Evolutionary conservation across 2,113 vertebrate species (phyloP).

Genomic region (Ailuropoda melanoleuca): DNA sequence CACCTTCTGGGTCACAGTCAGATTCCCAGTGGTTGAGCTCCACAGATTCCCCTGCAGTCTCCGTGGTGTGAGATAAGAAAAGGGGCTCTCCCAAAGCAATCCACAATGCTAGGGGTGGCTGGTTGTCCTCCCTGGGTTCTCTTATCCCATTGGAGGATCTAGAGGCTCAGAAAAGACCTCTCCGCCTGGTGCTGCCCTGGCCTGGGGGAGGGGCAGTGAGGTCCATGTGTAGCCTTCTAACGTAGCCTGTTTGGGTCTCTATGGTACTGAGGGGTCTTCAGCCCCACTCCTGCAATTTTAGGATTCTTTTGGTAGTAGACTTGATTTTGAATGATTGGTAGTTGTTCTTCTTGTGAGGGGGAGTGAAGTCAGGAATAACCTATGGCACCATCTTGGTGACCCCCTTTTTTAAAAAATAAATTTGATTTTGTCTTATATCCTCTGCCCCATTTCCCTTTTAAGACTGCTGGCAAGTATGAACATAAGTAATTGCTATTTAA

Average conservation of each 20-base stretch:
- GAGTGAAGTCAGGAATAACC: neutral
- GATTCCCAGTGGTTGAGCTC: neutral
- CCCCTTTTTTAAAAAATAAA: neutral
- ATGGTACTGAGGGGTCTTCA: neutral
- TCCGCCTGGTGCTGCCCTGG: neutral
- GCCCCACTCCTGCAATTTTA: neutral
- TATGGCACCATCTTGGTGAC: neutral
- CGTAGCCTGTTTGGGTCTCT: neutral
- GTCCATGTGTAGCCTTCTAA: neutral
- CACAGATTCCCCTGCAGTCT: neutral
- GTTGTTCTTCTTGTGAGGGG: neutral
- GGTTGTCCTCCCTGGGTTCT: neutral
- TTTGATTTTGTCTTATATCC: conserved; percentile 13
- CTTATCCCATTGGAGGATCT: neutral
- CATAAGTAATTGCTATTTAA: conserved; percentile 25
- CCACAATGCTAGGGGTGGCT: neutral
- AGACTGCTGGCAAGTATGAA: neutral
- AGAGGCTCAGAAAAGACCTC: neutral
- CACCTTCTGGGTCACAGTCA: neutral
- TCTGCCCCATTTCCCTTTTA: conserved; percentile 20
- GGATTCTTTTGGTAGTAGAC: neutral
- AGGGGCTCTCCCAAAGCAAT: neutral
- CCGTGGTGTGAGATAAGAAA: neutral
- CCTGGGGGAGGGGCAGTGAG: neutral
- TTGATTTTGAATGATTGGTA: neutral